Evolutionary conservation across 2,888 invertebrate genomes (phyloP).

Genomic region (Cremastinae sp.): DNA sequence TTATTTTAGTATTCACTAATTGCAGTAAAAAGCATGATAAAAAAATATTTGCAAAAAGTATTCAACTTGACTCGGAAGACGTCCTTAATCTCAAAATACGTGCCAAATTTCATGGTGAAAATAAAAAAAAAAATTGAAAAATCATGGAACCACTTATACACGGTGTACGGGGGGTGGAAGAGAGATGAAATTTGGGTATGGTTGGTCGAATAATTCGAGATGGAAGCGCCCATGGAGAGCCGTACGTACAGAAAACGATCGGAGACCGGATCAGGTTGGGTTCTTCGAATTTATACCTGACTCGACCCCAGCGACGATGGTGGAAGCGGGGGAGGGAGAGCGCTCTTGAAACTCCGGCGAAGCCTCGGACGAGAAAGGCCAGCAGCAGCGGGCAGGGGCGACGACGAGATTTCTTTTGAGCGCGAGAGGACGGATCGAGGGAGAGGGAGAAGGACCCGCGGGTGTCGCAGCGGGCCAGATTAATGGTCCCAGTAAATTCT

Average conservation of each 20-base stretch:
- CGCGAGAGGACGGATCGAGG: constrained; percentile 48
- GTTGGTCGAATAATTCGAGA: neutral
- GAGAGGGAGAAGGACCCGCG: constrained; percentile 64
- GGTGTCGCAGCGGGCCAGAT: constrained; percentile 77
- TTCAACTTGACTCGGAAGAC: too few species aligned
- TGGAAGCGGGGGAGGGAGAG: constrained; percentile 33
- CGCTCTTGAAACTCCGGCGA: constrained; percentile 23
- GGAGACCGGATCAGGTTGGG: constrained; percentile 63
- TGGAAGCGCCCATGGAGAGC: neutral
- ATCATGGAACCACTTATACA: too few species aligned
- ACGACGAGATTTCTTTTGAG: constrained; percentile 37
- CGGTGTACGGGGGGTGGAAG: too few species aligned
- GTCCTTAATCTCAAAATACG: too few species aligned
- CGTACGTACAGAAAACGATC: neutral
- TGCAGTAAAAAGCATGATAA: too few species aligned
- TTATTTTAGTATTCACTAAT: too few species aligned
- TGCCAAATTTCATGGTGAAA: too few species aligned
- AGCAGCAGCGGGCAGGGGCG: constrained; percentile 35
- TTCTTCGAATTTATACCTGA: constrained; percentile 65
- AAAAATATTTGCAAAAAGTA: too few species aligned
- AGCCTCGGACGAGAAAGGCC: constrained; percentile 21
- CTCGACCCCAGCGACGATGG: constrained; percentile 40
- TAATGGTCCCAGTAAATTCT: constrained; percentile 78
- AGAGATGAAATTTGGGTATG: too few species aligned
- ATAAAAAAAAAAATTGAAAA: too few species aligned